These are phyloP conservation scores for Eira barbara DNA, from an alignment of 2,113 vertebrate species.

Conservation along the genomic window DNA sequence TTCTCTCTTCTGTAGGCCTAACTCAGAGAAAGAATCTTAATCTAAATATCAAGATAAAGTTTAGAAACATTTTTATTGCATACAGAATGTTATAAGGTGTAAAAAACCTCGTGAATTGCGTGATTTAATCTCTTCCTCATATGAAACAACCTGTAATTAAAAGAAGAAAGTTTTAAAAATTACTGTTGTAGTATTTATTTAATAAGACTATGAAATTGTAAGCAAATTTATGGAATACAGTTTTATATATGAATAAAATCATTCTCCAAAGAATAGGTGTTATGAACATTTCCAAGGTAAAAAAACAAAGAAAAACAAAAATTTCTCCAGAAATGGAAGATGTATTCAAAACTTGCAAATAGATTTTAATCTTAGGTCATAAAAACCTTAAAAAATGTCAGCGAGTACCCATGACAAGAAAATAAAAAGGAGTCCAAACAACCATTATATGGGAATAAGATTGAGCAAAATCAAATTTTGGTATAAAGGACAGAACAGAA, in stretches of 20 bases:
- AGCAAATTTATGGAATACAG: not conserved
- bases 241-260: not conserved
- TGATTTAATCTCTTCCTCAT: not conserved
- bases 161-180: not conserved
- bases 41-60: not conserved
- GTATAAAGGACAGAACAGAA: conserved; percentile 47
- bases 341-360: conserved; percentile 26
- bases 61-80: not conserved
- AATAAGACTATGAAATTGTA: not conserved
- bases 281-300: not conserved
- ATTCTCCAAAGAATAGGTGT: not conserved
- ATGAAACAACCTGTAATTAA: not conserved
- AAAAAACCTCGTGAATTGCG: not conserved
- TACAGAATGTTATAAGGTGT: not conserved
- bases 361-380: conserved; percentile 49
- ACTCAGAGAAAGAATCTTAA: not conserved
- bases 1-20: not conserved
- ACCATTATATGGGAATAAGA: conserved; percentile 35
- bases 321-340: not conserved
- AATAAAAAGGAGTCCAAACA: conserved; percentile 40
- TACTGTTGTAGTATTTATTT: not conserved
- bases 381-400: conserved; percentile 4
- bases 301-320: conserved; percentile 18
- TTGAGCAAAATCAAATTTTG: conserved; percentile 60
- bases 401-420: not conserved